phyloP scores from a whole-genome alignment of 2,888 invertebrate species.

The Melanophora roralis region DNA sequence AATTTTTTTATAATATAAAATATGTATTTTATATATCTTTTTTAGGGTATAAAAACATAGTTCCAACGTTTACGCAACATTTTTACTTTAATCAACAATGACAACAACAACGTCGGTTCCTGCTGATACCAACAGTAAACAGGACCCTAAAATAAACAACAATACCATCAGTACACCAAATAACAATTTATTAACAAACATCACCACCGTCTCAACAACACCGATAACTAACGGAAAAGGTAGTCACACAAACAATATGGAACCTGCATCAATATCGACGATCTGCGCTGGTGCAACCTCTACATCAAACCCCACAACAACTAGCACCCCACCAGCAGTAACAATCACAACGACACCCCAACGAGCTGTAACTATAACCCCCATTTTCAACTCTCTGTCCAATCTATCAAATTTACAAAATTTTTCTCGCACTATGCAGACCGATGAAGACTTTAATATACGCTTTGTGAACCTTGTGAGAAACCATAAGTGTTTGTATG shows the following conservation, averaged over 20 bases:
- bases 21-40: not conserved
- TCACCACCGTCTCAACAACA: conserved; percentile 25
- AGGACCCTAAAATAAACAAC: conserved; percentile 39
- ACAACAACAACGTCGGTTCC: conserved; percentile 59
- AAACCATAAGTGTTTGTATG: conserved; percentile 78
- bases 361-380: conserved; percentile 55
- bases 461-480: conserved; percentile 78
- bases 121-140: conserved; percentile 41
- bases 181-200: conserved; percentile 27
- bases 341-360: conserved; percentile 19
- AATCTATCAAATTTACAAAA: conserved; percentile 40
- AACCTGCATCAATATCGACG: conserved; percentile 59
- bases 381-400: conserved; percentile 52
- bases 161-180: conserved; percentile 34
- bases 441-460: conserved; percentile 77
- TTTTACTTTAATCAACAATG: conserved; percentile 44
- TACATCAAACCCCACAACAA: conserved; percentile 49
- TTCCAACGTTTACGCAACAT: not conserved
- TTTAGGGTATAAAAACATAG: conserved; percentile 6
- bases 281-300: conserved; percentile 48
- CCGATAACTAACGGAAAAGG: conserved; percentile 26
- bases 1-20: no score
- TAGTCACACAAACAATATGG: conserved; percentile 40
- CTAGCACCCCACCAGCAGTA: conserved; percentile 50
- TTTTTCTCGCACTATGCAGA: conserved; percentile 76